Evolutionary conservation across 35 echinoderm and acorn worm species (phyloP), one percentile per base, ranked within the genome.

Genomic region (Chiridota heheva): DNA sequence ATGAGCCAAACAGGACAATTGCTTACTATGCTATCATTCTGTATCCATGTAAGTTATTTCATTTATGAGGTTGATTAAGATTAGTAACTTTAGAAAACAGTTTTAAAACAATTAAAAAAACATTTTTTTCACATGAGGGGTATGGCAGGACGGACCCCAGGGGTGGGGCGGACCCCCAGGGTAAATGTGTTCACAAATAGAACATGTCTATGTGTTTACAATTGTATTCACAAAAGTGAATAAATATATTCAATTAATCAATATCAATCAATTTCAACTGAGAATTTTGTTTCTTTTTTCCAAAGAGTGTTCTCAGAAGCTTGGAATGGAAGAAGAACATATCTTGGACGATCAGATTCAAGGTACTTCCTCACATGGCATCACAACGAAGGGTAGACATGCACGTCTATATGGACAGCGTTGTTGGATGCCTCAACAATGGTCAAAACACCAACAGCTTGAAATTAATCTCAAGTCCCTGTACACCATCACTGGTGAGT

Each of bases 301-400:
- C 17, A 4, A 4, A 20, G 4, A 91, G 90, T 53, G 47, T 93
- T 84, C 62, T 79, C 66, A 7, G 58, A 63, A 85, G 6, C 78
- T 93, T 56, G 90, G 90, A 0, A 86, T 93, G 78, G 90, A 93
- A 60, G 82, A 77, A 7, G 85, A 72, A 4, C 69, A 82, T 30
- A 88, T 93, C 44, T 10, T 25, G 41, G 84, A 87, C 30, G 33
- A 46, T 7, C 90, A 93, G 58, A 88, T 93, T 18, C 51, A 40
- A 17, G 48, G 70, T 2, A 62, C 40, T 26, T 82, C 82, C 17
- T 46, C 81, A 33, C 42, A 88, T 20, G 60, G 60, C 26, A 56
- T 46, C 56, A 67, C 44, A 0, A 76, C 42, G 5, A 75, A 73
- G 41, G 60, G 82, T 4, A 46, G 73, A 6, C 69, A 60, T 30